These are phyloP conservation scores for Leucoma salicis DNA, from an alignment of 2,888 invertebrate species.

Conservation along the genomic window DNA sequence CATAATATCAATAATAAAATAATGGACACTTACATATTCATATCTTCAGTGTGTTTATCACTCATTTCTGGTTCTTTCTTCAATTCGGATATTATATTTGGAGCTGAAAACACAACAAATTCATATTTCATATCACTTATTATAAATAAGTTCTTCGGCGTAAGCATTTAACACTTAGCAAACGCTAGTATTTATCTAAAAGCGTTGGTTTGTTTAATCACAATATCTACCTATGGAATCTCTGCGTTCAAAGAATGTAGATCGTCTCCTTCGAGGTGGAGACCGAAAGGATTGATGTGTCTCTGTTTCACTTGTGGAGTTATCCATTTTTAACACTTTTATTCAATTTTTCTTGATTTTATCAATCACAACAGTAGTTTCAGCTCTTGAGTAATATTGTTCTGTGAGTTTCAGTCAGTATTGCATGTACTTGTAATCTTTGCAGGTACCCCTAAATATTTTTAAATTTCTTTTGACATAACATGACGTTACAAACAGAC, in stretches of 20 bases:
- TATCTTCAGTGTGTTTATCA: constrained; percentile 43
- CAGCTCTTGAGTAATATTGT: too few relatives aligned
- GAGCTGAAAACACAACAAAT: constrained; percentile 43
- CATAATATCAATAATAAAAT: too few relatives aligned
- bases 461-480: constrained; percentile 38
- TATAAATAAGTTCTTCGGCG: too few relatives aligned
- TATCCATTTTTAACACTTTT: constrained; percentile 50
- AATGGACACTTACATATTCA: constrained; percentile 50
- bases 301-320: constrained; percentile 51
- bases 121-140: neutral
- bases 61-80: constrained; percentile 34
- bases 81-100: constrained; percentile 45
- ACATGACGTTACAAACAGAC: constrained; percentile 47
- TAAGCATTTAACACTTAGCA: too few relatives aligned
- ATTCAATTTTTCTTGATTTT: constrained; percentile 3
- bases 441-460: constrained; percentile 25
- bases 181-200: too few relatives aligned
- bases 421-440: neutral
- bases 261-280: constrained; percentile 67
- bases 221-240: constrained; percentile 67
- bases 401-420: too few relatives aligned
- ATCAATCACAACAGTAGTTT: too few relatives aligned
- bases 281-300: constrained; percentile 56
- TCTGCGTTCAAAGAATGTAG: constrained; percentile 70
- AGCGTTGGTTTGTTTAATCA: neutral